A percentile compares a stretch with the other conserved stretches of the same genome.
These are phyloP conservation scores for Phallusia fumigata DNA, from an alignment of 23 tunicate genomes.

Conservation along the genomic window DNA sequence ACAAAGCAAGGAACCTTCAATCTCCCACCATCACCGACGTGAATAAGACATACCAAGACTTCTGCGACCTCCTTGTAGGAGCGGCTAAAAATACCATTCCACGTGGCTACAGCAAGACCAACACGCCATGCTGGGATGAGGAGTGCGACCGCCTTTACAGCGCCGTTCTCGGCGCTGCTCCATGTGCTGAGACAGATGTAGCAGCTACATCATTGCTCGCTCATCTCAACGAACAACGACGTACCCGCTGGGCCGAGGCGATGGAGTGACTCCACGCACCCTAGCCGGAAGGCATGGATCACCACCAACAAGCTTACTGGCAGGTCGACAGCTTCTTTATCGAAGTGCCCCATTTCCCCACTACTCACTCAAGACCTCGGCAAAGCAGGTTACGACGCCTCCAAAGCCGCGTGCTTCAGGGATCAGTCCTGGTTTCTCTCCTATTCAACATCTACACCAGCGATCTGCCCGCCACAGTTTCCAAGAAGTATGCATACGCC, in stretches of 20 bases:
- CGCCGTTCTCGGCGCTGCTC: neutral
- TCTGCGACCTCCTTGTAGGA: neutral
- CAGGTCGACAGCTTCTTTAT: neutral
- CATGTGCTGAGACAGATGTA: too few relatives aligned
- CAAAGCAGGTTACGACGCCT: slow-evolving; percentile 16
- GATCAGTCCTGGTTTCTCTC: slow-evolving; percentile 14
- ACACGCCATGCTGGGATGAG: neutral
- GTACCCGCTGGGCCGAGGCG: neutral
- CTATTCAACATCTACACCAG: slow-evolving; percentile 26
- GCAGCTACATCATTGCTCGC: too few relatives aligned
- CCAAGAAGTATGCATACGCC: neutral
- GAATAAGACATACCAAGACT: neutral
- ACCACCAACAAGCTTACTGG: too few relatives aligned
- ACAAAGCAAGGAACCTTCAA: too few relatives aligned
- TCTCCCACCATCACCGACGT: neutral
- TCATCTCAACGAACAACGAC: too few relatives aligned
- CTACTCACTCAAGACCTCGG: neutral
- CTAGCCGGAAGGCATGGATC: too few relatives aligned
- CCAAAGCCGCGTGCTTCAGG: neutral
- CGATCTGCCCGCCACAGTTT: neutral
- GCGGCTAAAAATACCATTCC: neutral
- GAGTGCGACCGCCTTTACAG: slow-evolving; percentile 6
- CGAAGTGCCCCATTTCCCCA: neutral
- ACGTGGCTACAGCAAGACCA: neutral
- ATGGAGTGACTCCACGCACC: too few relatives aligned